phyloP scores from a whole-genome alignment of 2,888 invertebrate species.

The Mantis religiosa region DNA sequence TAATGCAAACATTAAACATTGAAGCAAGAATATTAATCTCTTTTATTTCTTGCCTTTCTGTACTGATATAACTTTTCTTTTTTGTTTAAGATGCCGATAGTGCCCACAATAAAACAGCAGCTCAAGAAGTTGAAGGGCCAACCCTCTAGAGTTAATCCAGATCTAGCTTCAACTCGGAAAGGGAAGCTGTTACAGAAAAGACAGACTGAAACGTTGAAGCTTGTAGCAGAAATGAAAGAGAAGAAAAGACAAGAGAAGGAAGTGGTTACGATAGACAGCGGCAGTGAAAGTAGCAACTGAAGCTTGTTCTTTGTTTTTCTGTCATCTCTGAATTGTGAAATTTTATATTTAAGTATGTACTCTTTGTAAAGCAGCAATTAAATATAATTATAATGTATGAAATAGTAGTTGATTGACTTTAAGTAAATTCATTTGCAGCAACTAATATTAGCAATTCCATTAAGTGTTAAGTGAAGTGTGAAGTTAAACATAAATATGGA shows the following conservation, averaged over 20 bases:
- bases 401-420: too few relatives aligned
- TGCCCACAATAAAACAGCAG: constrained; percentile 10
- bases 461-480: too few relatives aligned
- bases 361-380: too few relatives aligned
- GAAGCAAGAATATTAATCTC: too few relatives aligned
- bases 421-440: too few relatives aligned
- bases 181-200: constrained; percentile 13
- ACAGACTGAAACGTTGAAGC: constrained; percentile 16
- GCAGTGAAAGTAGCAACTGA: not conserved
- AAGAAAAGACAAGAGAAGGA: not conserved
- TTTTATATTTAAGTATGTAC: too few relatives aligned
- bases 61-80: not conserved
- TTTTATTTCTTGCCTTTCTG: too few relatives aligned
- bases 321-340: too few relatives aligned
- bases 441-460: too few relatives aligned
- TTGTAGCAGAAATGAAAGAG: constrained; percentile 15
- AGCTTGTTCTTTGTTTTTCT: not conserved
- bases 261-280: not conserved
- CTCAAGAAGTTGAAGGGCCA: not conserved
- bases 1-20: too few relatives aligned
- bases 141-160: not conserved
- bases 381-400: too few relatives aligned
- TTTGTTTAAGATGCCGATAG: constrained; percentile 18
- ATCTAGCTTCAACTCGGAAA: not conserved
- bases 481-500: not conserved